Evolutionary conservation across 2,113 vertebrate species (phyloP).

Genomic region (human): GRCh38 chr3:177694001-177694500

Average conservation of each 20-base stretch:
- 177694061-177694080: slow-evolving; percentile 56
- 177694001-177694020: slow-evolving; percentile 61
- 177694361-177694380: slow-evolving; percentile 75
- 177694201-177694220: slow-evolving; percentile 13
- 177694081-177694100: slow-evolving; percentile 50
- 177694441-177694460: slow-evolving; percentile 64
- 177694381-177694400: slow-evolving; percentile 55
- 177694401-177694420: slow-evolving; percentile 72
- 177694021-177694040: slow-evolving; percentile 53
- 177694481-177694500: slow-evolving; percentile 54
- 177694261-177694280: slow-evolving; percentile 40
- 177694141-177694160: slow-evolving; percentile 45
- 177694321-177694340: slow-evolving; percentile 38
- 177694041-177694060: slow-evolving; percentile 62
- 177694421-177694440: slow-evolving; percentile 52
- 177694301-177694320: slow-evolving; percentile 56
- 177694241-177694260: slow-evolving; percentile 47
- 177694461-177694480: slow-evolving; percentile 62
- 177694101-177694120: slow-evolving; percentile 65
- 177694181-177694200: neutral
- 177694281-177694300: slow-evolving; percentile 56
- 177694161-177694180: slow-evolving; percentile 1
- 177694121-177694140: neutral
- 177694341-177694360: slow-evolving; percentile 69
- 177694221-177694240: slow-evolving; percentile 48